Base-by-base conservation (phyloP, 2,113 vertebrate genomes). In the Nicator chloris region DNA sequence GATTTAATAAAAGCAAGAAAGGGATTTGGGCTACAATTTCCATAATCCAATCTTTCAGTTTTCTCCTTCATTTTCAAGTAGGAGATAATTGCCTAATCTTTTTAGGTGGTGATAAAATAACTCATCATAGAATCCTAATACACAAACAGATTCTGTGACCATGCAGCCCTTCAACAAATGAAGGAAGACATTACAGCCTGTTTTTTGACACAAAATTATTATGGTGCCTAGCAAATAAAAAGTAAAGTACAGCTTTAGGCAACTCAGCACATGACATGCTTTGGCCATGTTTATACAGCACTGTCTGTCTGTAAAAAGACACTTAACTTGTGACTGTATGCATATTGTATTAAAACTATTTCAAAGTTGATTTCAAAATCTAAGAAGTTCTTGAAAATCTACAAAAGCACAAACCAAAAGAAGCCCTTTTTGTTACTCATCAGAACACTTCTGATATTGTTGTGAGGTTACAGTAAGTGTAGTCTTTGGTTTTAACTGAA, bases 401-500 rank as follows among this genome's bases (percentile, higher is more conserved):
- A 77, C 19, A 89, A 49, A 87, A 93, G 75, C 72, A 86, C 76
- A 90, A 95, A 73, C 17, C 16, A 72, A 80, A 95, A 93, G 13
- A 71, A 70, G 64, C 71, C 70, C 86, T 76, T 96, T 93, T 93
- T 42, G 11, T 86, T 60, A 65, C 28, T 54, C 88, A 65, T 31
- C 60, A 94, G 60, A 31, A 81, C 59, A 68, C 26, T 79, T 83
- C 42, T 76, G 40, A 22, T 42, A 20, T 14, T 88, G n/a, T 33
- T 93, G 63, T 8, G 6, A 92, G 21, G 65, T 90, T 95, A 77
- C 1, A 60, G 35, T 40, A 71, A 9, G 10, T 30, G 73, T 79
- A 79, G 78, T 86, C 73, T 97, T 97, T 97, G 95, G 82, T 85
- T 97, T 93, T 86, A 94, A 93, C 68, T 66, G 71, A 95, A 71